phyloP scores from a whole-genome alignment of 2,888 invertebrate species.

The Escarpia spicata region DNA sequence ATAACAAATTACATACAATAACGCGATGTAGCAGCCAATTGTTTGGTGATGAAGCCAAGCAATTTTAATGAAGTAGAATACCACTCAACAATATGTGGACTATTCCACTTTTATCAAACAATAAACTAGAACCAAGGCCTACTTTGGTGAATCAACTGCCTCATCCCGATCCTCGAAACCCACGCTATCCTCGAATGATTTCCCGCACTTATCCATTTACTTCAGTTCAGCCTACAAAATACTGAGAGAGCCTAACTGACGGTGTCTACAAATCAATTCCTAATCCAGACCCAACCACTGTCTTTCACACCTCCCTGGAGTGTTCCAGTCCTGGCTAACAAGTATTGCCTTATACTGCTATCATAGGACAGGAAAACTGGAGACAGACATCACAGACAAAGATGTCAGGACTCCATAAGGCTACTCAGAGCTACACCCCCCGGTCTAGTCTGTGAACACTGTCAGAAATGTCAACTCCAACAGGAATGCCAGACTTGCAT shows the following conservation, averaged over 20 bases:
- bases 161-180: too few species aligned
- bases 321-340: too few species aligned
- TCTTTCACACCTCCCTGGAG: too few species aligned
- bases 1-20: too few species aligned
- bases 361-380: background rate
- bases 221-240: background rate
- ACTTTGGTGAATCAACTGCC: too few species aligned
- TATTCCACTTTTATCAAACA: too few species aligned
- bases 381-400: background rate
- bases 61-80: too few species aligned
- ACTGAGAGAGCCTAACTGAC: background rate
- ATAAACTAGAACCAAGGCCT: too few species aligned
- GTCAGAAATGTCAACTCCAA: background rate
- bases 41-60: too few species aligned
- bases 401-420: background rate
- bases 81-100: too few species aligned
- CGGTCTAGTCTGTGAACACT: background rate
- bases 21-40: too few species aligned
- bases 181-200: background rate
- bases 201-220: background rate
- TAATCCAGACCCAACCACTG: background rate
- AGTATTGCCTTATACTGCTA: too few species aligned
- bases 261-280: background rate
- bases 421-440: background rate
- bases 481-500: background rate